Evolutionary conservation across 2,113 vertebrate genomes (phyloP).

Genomic region (Sus scrofa): T2T-Sscrofa CM000827.6:37478001-37478500

Average conservation of each 20-base stretch:
- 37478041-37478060: neutral
- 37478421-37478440: neutral
- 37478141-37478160: neutral
- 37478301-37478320: fast-evolving
- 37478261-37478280: neutral
- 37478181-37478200: neutral
- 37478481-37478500: neutral
- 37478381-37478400: neutral
- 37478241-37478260: neutral
- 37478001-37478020: neutral
- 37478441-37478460: neutral
- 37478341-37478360: fast-evolving
- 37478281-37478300: neutral
- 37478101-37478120: neutral
- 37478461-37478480: neutral
- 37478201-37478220: neutral
- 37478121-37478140: neutral
- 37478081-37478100: neutral
- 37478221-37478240: neutral
- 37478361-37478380: neutral
- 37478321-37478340: fast-evolving
- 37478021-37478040: neutral
- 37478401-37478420: neutral
- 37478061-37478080: neutral
- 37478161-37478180: neutral